These are phyloP conservation scores for Coelopa pilipes DNA, from an alignment of 2,888 invertebrate species.

Conservation along the genomic window DNA sequence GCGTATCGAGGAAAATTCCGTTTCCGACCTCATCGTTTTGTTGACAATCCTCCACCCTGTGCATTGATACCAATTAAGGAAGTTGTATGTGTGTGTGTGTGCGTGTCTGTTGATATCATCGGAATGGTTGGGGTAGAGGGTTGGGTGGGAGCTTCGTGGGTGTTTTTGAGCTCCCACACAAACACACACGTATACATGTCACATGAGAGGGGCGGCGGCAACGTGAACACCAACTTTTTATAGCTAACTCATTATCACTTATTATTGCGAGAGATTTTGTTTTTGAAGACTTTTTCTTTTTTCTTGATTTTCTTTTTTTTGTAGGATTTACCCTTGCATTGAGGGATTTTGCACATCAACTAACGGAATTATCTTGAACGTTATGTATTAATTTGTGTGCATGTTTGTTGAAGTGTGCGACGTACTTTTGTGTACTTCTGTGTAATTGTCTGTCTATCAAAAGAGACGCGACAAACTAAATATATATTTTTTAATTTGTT, in stretches of 20 bases:
- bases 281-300: background rate
- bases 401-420: background rate
- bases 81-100: conserved; percentile 6
- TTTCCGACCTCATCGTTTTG: background rate
- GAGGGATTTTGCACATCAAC: background rate
- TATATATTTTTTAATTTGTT: background rate
- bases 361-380: background rate
- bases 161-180: too few species aligned
- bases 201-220: conserved; percentile 9
- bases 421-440: background rate
- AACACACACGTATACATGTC: background rate
- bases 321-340: background rate
- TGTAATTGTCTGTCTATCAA: background rate
- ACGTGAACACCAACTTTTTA: conserved; percentile 12
- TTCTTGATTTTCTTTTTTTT: conserved; percentile 9
- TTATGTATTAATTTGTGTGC: conserved; percentile 1
- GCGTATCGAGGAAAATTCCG: too few species aligned
- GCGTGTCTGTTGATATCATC: too few species aligned
- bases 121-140: too few species aligned
- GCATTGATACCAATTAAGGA: conserved; percentile 32
- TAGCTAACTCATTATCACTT: conserved; percentile 22
- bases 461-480: background rate
- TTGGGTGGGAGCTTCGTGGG: too few species aligned
- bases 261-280: background rate
- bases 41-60: background rate